phyloP scores from a whole-genome alignment of 2,797 vertebrate genomes.

The Rhinatrema bivittatum region DNA sequence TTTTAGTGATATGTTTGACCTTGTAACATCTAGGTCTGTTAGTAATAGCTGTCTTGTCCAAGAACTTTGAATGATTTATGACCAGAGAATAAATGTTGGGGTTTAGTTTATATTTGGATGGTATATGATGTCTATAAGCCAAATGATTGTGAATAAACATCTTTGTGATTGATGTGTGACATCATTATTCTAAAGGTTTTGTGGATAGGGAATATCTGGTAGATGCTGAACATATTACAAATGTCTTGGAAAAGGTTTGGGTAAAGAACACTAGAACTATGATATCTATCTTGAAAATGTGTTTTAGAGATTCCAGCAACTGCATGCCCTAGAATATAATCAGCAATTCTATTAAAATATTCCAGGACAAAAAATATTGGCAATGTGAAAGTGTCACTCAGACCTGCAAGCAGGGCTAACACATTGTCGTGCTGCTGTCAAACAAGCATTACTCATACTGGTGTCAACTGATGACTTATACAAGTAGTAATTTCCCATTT shows the following conservation, averaged over 20 bases:
- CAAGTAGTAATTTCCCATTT: conserved; percentile 30
- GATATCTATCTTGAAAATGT: conserved; percentile 32
- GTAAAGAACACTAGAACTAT: conserved; percentile 21
- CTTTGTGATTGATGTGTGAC: conserved; percentile 16
- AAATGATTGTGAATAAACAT: conserved; percentile 22
- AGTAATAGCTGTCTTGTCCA: conserved; percentile 18
- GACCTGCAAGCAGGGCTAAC: conserved; percentile 31
- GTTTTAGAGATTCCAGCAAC: conserved; percentile 27
- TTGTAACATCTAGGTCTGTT: conserved; percentile 11
- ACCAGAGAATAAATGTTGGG: not conserved
- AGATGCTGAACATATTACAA: conserved; percentile 14
- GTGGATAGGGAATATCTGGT: conserved; percentile 5
- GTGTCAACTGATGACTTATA: conserved; percentile 28
- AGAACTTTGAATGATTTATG: conserved; percentile 20
- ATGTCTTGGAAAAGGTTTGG: conserved; percentile 14
- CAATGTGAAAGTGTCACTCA: conserved; percentile 38
- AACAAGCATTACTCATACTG: conserved; percentile 26
- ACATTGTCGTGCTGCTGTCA: conserved; percentile 33
- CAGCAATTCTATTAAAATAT: conserved; percentile 33
- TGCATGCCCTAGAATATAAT: conserved; percentile 41
- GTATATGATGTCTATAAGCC: conserved; percentile 2
- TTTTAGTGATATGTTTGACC: not conserved
- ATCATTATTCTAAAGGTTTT: conserved; percentile 13
- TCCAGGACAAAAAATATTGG: conserved; percentile 16
- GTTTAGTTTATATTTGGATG: conserved; percentile 28